Evolutionary conservation across 2,888 invertebrate genomes (phyloP).

Genomic region (Cosmorhoe ocellata): DNA sequence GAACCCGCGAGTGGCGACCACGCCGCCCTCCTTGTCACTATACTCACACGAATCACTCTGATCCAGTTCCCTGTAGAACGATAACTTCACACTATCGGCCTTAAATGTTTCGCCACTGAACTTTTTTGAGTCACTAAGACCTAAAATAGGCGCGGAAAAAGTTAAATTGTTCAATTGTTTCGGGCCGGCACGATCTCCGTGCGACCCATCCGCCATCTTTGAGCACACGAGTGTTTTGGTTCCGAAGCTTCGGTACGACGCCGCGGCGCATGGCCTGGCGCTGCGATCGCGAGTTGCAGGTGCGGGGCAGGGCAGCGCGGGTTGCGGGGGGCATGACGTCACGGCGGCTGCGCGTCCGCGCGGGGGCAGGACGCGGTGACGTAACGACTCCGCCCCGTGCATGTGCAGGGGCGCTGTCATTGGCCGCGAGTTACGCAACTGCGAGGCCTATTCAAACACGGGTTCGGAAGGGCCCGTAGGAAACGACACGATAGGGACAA

Average conservation of each 20-base stretch:
- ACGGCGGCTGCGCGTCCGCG: conserved; percentile 77
- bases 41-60: conserved; percentile 79
- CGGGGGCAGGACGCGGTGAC: conserved; percentile 73
- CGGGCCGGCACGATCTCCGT: conserved; percentile 83
- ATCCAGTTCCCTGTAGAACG: conserved; percentile 76
- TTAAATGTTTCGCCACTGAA: conserved; percentile 73
- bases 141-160: conserved; percentile 78
- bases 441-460: conserved; percentile 72
- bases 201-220: conserved; percentile 93
- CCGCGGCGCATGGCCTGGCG: conserved; percentile 58
- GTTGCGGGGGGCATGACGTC: conserved; percentile 67
- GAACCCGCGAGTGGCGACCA: conserved; percentile 66
- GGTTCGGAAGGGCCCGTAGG: conserved; percentile 73
- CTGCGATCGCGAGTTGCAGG: conserved; percentile 64
- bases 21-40: conserved; percentile 79
- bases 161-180: conserved; percentile 81
- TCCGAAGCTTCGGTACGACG: conserved; percentile 62
- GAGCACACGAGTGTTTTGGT: conserved; percentile 85
- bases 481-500: conserved; percentile 61
- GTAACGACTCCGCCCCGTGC: conserved; percentile 81
- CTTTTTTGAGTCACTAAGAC: conserved; percentile 80
- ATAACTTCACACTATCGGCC: conserved; percentile 70
- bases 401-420: conserved; percentile 77
- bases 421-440: conserved; percentile 80
- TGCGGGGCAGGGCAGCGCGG: conserved; percentile 43